Conservation (phyloP, 2,113 vertebrate genomes). For the Coptodon bakossiorum region DNA sequence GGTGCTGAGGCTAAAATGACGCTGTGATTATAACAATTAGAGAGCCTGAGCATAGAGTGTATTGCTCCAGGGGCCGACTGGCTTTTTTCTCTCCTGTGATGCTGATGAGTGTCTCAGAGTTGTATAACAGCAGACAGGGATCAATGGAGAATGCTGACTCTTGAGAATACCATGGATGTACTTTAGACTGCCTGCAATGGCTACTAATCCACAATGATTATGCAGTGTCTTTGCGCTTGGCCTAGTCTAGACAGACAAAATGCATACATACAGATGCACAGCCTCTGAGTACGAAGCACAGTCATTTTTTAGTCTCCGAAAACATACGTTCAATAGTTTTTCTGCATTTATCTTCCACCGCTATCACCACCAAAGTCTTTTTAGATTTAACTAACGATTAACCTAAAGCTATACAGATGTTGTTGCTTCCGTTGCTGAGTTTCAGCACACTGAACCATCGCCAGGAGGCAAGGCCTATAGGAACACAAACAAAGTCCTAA, state of each 20-base stretch:
- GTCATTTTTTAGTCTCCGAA: background rate
- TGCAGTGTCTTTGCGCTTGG: slow-evolving; percentile 32
- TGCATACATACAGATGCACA: background rate
- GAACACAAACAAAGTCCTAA: slow-evolving; percentile 43
- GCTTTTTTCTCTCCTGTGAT: slow-evolving; percentile 46
- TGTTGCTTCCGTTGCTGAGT: slow-evolving; percentile 19
- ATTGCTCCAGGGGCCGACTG: slow-evolving; percentile 22
- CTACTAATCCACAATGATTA: slow-evolving; percentile 60
- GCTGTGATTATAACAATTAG: slow-evolving; percentile 63
- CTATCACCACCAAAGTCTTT: background rate
- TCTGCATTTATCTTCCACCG: background rate
- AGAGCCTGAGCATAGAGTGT: slow-evolving; percentile 36
- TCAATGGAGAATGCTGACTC: slow-evolving; percentile 64
- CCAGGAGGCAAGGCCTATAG: slow-evolving; percentile 54
- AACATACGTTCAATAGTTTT: background rate
- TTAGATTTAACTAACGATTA: slow-evolving; percentile 32
- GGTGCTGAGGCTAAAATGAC: slow-evolving; percentile 53
- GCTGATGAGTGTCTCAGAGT: slow-evolving; percentile 49
- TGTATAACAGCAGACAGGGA: slow-evolving; percentile 55
- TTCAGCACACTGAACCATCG: slow-evolving; percentile 15
- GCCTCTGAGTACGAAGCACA: background rate
- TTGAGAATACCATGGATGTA: slow-evolving; percentile 40
- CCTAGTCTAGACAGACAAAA: slow-evolving; percentile 47
- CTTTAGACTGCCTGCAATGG: slow-evolving; percentile 47
- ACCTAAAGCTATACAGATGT: slow-evolving; percentile 44